These are phyloP conservation scores for Latrodectus geometricus DNA, from an alignment of 1,140 invertebrate species.

Conservation along the genomic window DNA sequence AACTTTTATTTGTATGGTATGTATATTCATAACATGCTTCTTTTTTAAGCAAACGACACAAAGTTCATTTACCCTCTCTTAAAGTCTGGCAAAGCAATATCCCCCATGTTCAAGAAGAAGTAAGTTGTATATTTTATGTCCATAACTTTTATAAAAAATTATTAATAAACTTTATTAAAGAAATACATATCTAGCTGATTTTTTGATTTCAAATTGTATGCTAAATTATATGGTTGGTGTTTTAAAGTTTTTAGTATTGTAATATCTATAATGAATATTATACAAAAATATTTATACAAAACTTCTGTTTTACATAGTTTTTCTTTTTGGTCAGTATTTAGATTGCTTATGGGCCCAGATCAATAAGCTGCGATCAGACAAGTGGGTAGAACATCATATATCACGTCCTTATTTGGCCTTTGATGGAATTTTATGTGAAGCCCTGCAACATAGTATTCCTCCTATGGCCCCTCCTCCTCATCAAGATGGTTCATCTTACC, in stretches of 20 bases:
- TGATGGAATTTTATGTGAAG: slow-evolving; percentile 94
- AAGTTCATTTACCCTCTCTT: slow-evolving; percentile 90
- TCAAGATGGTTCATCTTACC: slow-evolving; percentile 88
- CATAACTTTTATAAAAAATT: no score
- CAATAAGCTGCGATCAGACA: slow-evolving; percentile 89
- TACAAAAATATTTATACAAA: background rate
- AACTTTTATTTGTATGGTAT: slow-evolving; percentile 15
- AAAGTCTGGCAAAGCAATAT: slow-evolving; percentile 92
- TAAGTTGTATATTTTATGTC: slow-evolving; percentile 64
- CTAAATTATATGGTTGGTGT: no score
- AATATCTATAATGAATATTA: no score
- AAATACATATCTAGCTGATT: no score
- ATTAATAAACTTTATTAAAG: no score
- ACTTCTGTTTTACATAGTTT: slow-evolving; percentile 12
- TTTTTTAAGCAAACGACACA: slow-evolving; percentile 83
- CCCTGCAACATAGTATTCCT: slow-evolving; percentile 94
- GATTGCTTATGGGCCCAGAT: slow-evolving; percentile 98
- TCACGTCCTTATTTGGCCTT: slow-evolving; percentile 94
- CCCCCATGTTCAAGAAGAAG: slow-evolving; percentile 96
- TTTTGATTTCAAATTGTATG: no score
- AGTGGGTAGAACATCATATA: slow-evolving; percentile 98
- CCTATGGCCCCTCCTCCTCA: slow-evolving; percentile 89
- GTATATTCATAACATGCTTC: background rate
- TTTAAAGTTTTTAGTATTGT: no score
- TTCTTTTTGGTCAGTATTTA: slow-evolving; percentile 77